A percentile compares a stretch with the other conserved stretches of the same genome.
Conservation (phyloP, 2,113 vertebrate species). For the Anhinga rufa region DNA sequence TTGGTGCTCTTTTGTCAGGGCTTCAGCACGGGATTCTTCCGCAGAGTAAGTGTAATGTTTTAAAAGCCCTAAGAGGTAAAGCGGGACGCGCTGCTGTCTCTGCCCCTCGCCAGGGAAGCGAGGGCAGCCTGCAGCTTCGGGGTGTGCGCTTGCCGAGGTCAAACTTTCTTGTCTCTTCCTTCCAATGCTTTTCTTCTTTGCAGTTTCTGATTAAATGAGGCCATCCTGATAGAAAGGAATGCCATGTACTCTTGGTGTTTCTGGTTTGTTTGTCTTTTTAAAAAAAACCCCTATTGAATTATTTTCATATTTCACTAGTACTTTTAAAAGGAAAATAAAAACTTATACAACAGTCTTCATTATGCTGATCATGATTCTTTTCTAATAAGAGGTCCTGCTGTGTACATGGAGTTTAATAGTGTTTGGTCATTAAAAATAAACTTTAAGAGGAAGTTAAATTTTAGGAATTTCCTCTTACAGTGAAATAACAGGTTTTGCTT, state of each 20-base stretch:
- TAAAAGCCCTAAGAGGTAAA: background rate
- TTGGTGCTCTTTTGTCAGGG: background rate
- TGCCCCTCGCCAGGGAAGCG: background rate
- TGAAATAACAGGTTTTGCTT: background rate
- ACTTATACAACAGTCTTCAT: background rate
- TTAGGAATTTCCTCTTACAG: background rate
- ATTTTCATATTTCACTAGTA: background rate
- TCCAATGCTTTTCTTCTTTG: background rate
- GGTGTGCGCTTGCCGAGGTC: background rate
- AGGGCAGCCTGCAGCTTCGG: background rate
- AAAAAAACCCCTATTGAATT: background rate
- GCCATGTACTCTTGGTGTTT: background rate
- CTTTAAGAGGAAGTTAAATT: background rate
- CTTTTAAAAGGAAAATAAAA: background rate
- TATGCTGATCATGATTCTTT: background rate
- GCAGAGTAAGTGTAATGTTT: background rate
- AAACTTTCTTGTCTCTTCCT: background rate
- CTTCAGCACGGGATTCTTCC: background rate
- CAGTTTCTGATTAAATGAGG: background rate
- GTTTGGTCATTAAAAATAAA: background rate
- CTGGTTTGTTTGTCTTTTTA: background rate
- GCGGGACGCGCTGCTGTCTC: background rate
- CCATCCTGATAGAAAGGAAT: background rate
- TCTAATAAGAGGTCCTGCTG: background rate
- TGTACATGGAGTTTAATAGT: background rate